Percentiles rank a stretch among this genome's conserved stretches.
Evolutionary conservation across 2,888 invertebrate species (phyloP).

Genomic region (Apantesis nais): DNA sequence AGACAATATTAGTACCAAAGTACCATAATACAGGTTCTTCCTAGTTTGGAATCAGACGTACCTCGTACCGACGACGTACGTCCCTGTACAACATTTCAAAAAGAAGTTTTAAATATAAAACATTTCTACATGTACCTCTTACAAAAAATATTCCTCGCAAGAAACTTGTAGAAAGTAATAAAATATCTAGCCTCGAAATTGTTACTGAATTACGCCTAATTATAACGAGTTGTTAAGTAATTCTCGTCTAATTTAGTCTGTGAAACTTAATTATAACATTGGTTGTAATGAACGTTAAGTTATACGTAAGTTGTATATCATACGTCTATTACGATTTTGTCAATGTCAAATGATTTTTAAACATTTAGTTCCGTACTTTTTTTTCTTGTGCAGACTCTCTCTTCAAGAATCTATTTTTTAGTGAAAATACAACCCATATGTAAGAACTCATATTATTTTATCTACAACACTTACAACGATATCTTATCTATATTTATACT

Average conservation of each 20-base stretch:
- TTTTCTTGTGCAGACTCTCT: not conserved
- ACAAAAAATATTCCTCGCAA: not conserved
- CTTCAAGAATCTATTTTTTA: not conserved
- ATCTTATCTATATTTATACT: too few relatives aligned
- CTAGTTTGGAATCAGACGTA: too few relatives aligned
- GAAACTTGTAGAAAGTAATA: not conserved
- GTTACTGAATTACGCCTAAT: conserved; percentile 7
- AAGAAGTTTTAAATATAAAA: too few relatives aligned
- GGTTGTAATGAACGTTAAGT: conserved; percentile 12
- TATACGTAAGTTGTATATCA: not conserved
- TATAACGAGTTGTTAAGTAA: conserved; percentile 22
- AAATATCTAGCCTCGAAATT: not conserved
- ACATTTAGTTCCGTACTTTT: conserved; percentile 11
- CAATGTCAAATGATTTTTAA: conserved; percentile 22
- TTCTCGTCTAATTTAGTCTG: conserved; percentile 3
- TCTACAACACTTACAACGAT: too few relatives aligned
- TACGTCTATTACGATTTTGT: conserved; percentile 1
- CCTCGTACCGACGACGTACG: too few relatives aligned
- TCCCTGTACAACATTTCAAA: too few relatives aligned
- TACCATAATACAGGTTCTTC: too few relatives aligned
- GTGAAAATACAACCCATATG: not conserved
- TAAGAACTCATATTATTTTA: not conserved
- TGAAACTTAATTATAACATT: conserved; percentile 17
- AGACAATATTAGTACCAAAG: too few relatives aligned
- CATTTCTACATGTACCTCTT: too few relatives aligned